Evolutionary conservation across 2,888 invertebrate genomes (phyloP).

Genomic region (Cheilosia vernalis): DNA sequence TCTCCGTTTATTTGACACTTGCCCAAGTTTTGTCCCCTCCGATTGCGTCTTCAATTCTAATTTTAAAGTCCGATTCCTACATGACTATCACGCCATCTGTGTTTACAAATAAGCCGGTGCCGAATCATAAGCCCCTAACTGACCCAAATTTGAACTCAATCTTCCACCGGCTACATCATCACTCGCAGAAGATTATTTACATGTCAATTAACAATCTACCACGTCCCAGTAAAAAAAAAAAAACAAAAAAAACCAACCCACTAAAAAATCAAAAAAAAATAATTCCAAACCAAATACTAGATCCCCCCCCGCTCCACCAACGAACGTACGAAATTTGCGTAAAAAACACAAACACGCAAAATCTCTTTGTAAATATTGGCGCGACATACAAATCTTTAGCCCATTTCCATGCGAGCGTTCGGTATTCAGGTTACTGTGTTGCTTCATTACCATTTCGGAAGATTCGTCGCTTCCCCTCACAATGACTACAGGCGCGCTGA

Average conservation of each 20-base stretch:
- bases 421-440: constrained; percentile 75
- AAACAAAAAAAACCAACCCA: background rate
- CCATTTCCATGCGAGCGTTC: constrained; percentile 54
- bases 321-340: background rate
- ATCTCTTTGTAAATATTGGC: constrained; percentile 24
- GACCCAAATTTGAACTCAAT: constrained; percentile 16
- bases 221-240: constrained; percentile 16
- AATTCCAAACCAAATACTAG: background rate
- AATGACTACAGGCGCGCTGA: constrained; percentile 12
- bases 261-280: background rate
- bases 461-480: constrained; percentile 10
- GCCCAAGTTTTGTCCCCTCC: no score
- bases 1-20: no score
- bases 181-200: background rate
- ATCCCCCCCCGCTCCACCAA: background rate
- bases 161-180: background rate
- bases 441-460: constrained; percentile 70
- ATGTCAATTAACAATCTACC: constrained; percentile 1
- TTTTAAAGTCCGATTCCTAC: background rate
- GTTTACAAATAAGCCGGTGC: constrained; percentile 4
- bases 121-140: constrained; percentile 18
- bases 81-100: constrained; percentile 8
- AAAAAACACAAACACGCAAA: constrained; percentile 29
- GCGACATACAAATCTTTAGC: constrained; percentile 51
- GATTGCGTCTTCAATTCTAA: no score